Evolutionary conservation across 2,888 invertebrate genomes (phyloP), one percentile per base, ranked within the genome.

Genomic region (Odontocolon sp.): DNA sequence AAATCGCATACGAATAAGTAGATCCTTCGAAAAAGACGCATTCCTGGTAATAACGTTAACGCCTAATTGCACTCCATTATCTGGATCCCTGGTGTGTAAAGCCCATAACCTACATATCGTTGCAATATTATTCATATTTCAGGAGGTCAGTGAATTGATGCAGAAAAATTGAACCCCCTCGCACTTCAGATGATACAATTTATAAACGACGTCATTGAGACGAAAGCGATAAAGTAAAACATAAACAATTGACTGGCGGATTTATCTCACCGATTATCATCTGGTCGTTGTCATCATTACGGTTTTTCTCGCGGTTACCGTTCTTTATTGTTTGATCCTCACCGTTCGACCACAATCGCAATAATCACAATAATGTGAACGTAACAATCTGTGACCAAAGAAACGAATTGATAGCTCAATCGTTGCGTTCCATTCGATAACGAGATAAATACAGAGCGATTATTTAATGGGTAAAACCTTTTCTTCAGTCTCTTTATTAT

Each of bases 21-120:
- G 28, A 11, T 1, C 6, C 14, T 14, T n/a, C n/a, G n/a, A n/a
- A n/a, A 26, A 14, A 14, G 28, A 14, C 11, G 14, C 6, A 5
- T 14, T 36, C 9, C 8, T 16, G 14, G 54, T n/a, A 63, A 47
- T 47, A 47, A 47, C 1, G 33, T 18, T 18, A 21, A 47, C 28
- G 31, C 70, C 59, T 74, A 81, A 80, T 80, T 78, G 70, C n/a
- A 42, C 50, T 23, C 63, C 21, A 84, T 87, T 85, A 85, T 54
- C 16, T 21, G 80, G 81, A 45, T 83, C 78, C 59, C 72, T 86
- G 81, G 79, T 77, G 84, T 85, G 84, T 84, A 78, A 85, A 86
- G 81, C 63, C 64, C 77, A 78, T 70, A 81, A 84, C 82, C 81
- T 80, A 82, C 76, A 81, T 82, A 73, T 78, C 47, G 77, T 31